Evolutionary conservation across 2,797 vertebrate genomes (phyloP).

Genomic region (Peromyscus aztecus): DNA sequence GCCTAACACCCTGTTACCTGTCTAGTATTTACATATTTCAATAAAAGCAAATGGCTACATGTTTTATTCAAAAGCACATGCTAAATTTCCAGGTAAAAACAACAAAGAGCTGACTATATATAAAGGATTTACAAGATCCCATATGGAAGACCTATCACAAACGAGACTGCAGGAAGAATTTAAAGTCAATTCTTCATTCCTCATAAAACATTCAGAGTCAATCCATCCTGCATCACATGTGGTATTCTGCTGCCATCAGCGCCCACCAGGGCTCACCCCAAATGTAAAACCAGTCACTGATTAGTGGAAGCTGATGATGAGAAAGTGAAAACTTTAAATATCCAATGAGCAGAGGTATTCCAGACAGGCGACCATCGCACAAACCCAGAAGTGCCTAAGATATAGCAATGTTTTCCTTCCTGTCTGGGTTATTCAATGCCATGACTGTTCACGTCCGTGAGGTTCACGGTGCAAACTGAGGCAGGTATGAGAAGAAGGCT

Average conservation of each 20-base stretch:
- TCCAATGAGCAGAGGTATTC: background rate
- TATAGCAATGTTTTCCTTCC: background rate
- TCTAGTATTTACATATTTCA: conserved; percentile 20
- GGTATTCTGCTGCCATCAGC: conserved; percentile 9
- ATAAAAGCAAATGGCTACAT: conserved; percentile 34
- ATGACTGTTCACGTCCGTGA: accelerated
- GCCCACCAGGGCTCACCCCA: background rate
- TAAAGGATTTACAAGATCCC: conserved; percentile 64
- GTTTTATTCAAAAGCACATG: conserved; percentile 77
- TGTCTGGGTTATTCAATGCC: background rate
- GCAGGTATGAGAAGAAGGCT: background rate
- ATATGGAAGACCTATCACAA: conserved; percentile 61
- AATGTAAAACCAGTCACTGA: conserved; percentile 3
- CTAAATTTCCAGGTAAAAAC: conserved; percentile 70
- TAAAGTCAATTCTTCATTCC: conserved; percentile 54
- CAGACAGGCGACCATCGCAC: background rate
- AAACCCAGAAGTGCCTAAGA: background rate
- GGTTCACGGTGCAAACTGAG: background rate
- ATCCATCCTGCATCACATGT: background rate
- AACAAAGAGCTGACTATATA: conserved; percentile 67
- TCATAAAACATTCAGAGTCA: conserved; percentile 75
- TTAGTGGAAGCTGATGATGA: background rate
- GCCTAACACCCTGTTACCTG: background rate
- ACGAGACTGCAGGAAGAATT: conserved; percentile 66
- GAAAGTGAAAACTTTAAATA: background rate